Percentiles rank a stretch among this genome's conserved stretches.
These are phyloP conservation scores for Nannoperca australis DNA, from an alignment of 2,797 vertebrate genomes.

Conservation along the genomic window DNA sequence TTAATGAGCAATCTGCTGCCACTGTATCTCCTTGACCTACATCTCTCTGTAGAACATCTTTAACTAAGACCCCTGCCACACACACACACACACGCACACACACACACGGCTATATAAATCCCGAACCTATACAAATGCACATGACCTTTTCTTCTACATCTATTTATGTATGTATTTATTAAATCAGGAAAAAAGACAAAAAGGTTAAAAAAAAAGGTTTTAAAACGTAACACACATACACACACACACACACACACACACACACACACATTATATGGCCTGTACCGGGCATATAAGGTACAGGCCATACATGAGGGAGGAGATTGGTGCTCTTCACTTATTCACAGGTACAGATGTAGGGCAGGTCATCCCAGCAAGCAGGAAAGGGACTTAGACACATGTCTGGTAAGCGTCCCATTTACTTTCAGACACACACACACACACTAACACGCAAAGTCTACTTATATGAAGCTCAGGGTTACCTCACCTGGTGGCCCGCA, in stretches of 20 bases:
- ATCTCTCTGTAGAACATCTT: slow-evolving; percentile 68
- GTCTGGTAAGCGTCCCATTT: slow-evolving; percentile 64
- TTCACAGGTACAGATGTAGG: slow-evolving; percentile 64
- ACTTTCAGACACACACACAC: slow-evolving; percentile 53
- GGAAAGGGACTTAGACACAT: slow-evolving; percentile 69
- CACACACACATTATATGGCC: no score
- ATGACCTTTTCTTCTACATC: not conserved
- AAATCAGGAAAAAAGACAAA: not conserved
- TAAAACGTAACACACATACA: not conserved
- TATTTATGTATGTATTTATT: no score
- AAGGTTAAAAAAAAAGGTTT: not conserved
- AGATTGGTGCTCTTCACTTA: not conserved
- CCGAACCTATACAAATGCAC: not conserved
- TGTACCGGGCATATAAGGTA: no score
- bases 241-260: no score
- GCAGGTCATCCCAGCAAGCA: slow-evolving; percentile 61
- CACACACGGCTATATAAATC: not conserved
- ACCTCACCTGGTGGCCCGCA: slow-evolving; percentile 32
- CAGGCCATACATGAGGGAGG: no score
- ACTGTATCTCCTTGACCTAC: slow-evolving; percentile 82
- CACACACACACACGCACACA: slow-evolving; percentile 27
- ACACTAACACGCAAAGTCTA: slow-evolving; percentile 1
- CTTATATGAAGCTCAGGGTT: slow-evolving; percentile 23
- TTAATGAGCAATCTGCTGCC: slow-evolving; percentile 86
- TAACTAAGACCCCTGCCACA: slow-evolving; percentile 44